phyloP scores from a whole-genome alignment of 2,888 invertebrate genomes.

The Gisinianus flammeolus region DNA sequence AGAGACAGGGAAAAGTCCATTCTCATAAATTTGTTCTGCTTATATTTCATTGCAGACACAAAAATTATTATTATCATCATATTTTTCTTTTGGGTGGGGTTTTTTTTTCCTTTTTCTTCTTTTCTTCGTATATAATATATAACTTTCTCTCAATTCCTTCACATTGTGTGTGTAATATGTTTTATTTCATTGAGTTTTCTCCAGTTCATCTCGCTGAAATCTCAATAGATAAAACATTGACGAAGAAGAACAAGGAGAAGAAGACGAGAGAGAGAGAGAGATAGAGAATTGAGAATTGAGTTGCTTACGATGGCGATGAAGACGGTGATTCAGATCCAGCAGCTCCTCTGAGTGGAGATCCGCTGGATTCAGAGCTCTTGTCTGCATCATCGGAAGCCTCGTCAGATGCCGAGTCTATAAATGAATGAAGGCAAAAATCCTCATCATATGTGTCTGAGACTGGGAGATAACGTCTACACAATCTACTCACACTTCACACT shows the following conservation, averaged over 20 bases:
- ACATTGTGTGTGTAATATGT: background rate
- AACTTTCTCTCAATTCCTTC: background rate
- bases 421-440: constrained; percentile 35
- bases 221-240: no score
- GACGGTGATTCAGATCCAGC: constrained; percentile 47
- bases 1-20: background rate
- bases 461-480: constrained; percentile 1
- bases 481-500: background rate
- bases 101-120: background rate
- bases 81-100: background rate
- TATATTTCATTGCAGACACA: constrained; percentile 1
- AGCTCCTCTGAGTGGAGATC: constrained; percentile 40
- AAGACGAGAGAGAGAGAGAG: background rate
- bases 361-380: constrained; percentile 45
- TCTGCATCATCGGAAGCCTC: constrained; percentile 48
- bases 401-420: constrained; percentile 43
- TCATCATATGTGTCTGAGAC: constrained; percentile 18
- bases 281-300: constrained; percentile 6
- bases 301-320: constrained; percentile 48
- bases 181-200: background rate
- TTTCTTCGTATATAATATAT: no score
- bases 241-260: background rate
- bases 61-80: constrained; percentile 9
- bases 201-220: background rate
- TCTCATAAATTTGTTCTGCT: background rate